A percentile compares a stretch with the other conserved stretches of the same genome.
These are phyloP conservation scores for Prosopocoilus inquinatus DNA, from an alignment of 2,888 invertebrate species.

Conservation along the genomic window DNA sequence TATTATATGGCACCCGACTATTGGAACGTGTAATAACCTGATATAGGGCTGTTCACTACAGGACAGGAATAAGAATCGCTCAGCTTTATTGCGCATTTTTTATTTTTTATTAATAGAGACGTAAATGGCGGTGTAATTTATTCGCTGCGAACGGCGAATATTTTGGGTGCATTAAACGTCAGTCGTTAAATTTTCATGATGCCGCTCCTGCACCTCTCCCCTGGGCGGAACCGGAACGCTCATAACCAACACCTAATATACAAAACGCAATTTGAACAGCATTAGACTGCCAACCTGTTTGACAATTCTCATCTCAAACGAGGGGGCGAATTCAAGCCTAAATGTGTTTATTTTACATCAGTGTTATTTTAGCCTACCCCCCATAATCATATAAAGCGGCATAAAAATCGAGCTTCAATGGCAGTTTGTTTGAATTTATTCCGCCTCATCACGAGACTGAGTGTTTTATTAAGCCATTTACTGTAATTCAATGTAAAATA, in stretches of 20 bases:
- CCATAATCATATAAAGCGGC: background rate
- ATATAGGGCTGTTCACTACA: slow-evolving; percentile 19
- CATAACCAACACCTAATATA: slow-evolving; percentile 33
- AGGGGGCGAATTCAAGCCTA: slow-evolving; percentile 18
- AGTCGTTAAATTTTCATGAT: slow-evolving; percentile 5
- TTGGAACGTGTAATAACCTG: slow-evolving; percentile 45
- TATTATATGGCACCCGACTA: slow-evolving; percentile 44
- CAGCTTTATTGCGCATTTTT: slow-evolving; percentile 3
- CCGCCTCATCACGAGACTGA: too few relatives aligned
- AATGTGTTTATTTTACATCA: slow-evolving; percentile 13
- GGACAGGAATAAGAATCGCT: slow-evolving; percentile 21
- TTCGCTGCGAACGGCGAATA: background rate
- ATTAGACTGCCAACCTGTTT: slow-evolving; percentile 32
- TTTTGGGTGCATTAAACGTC: background rate
- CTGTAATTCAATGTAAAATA: too few relatives aligned
- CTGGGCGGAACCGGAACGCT: slow-evolving; percentile 32
- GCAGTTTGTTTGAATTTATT: background rate
- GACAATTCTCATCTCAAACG: slow-evolving; percentile 24
- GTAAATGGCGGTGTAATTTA: background rate
- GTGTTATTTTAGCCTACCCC: background rate
- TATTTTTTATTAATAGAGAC: slow-evolving; percentile 2
- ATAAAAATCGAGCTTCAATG: background rate
- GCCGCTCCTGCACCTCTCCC: slow-evolving; percentile 22
- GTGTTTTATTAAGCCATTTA: too few relatives aligned
- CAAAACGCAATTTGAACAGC: slow-evolving; percentile 31